Evolutionary conservation across 2,797 vertebrate species (phyloP), one percentile per base, ranked within the genome.

Genomic region (Galaxias olidus): DNA sequence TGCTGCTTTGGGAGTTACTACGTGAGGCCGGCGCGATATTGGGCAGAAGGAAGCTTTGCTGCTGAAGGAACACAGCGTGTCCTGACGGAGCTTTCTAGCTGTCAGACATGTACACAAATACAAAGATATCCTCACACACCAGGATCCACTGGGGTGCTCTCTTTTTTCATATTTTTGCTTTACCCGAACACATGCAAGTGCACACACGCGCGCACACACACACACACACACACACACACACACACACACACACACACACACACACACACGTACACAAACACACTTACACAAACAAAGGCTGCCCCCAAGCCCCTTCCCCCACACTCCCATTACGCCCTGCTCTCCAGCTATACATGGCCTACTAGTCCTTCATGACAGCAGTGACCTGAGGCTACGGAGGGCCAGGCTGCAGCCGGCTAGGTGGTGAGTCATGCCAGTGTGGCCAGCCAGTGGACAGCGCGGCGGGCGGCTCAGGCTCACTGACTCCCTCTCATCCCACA

Each of bases 351-450:
- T 59, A 73, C 75, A 69, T 46, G 65, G 61, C 56, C 50, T 58
- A 58, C 69, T 72, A 51, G 45, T 59, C 64, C 61, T 40, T 55
- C 46, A 82, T 82, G 81, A 85, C 85, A 87, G 78, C 79, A 77
- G 55, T 60, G 68, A 84, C 81, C 80, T 12, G 17, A 77, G 79
- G 77, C 77, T 68, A 65, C 51, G 48, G 61, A 46, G 15, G 61
- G 65, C 58, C 74, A 30, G 30, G 30, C 78, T 15, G 67, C 74
- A 77, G 74, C 74, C 3, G 30, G 77, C 73, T 54, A 52, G 49
- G 61, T 53, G 20, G 75, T 86, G 88, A 88, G 61, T 87, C 88
- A 87, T 63, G 71, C 11, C 65, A n/a, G 71, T 73, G 60, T 69
- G 77, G 78, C 54, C 69, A 80, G 70, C 74, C 73, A 10, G 14